phyloP scores from a whole-genome alignment of 2,888 invertebrate genomes.

The Acanthosepion pharaonis region DNA sequence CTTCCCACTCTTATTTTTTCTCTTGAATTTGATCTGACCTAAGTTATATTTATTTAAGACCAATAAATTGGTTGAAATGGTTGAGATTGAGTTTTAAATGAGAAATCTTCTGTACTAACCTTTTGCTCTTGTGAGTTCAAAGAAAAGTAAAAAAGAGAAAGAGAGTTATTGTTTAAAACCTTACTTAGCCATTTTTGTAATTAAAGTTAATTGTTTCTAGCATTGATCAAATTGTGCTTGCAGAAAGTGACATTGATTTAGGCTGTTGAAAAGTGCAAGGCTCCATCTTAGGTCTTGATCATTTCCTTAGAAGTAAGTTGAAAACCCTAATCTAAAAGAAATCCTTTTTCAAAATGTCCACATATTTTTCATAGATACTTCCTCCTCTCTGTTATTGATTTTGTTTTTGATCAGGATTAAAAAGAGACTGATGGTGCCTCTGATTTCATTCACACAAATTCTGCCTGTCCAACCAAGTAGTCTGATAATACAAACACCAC shows the following conservation, averaged over 20 bases:
- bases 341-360: neutral
- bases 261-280: neutral
- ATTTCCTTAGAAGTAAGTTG: neutral
- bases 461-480: neutral
- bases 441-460: slow-evolving; percentile 18
- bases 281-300: neutral
- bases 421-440: neutral
- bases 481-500: neutral
- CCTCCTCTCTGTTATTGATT: neutral
- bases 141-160: too few species aligned
- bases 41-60: too few species aligned
- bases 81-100: too few species aligned
- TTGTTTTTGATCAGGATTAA: neutral
- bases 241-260: neutral
- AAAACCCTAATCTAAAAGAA: neutral
- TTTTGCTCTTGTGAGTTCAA: too few species aligned
- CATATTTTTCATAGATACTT: neutral
- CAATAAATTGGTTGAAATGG: too few species aligned
- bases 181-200: too few species aligned
- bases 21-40: too few species aligned
- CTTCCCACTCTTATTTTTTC: too few species aligned
- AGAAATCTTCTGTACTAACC: too few species aligned
- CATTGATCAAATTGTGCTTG: neutral
- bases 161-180: too few species aligned
- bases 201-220: neutral